Percentiles rank a stretch among this genome's conserved stretches.
phyloP scores from a whole-genome alignment of 2,888 invertebrate genomes.

The Amiota minor region DNA sequence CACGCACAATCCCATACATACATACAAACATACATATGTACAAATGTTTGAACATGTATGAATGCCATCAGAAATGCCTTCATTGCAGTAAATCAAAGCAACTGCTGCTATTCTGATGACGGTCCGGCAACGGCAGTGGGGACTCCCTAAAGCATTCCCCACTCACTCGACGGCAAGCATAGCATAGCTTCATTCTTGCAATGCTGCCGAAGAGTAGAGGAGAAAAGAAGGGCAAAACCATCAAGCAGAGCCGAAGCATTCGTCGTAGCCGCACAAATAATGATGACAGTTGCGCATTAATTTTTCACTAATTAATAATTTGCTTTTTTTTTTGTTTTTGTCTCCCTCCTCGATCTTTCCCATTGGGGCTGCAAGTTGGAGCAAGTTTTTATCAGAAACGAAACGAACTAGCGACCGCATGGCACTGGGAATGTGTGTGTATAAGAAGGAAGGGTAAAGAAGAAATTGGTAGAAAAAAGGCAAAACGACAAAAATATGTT shows the following conservation, averaged over 20 bases:
- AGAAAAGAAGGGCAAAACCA: neutral
- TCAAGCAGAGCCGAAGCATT: neutral
- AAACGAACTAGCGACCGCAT: too few species aligned
- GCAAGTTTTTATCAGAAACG: too few species aligned
- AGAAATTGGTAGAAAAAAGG: too few species aligned
- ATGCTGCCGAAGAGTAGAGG: neutral
- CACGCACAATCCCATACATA: neutral
- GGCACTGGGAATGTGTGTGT: too few species aligned
- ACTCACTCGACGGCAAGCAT: too few species aligned
- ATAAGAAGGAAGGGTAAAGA: too few species aligned
- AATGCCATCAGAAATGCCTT: conserved; percentile 9
- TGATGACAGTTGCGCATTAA: conserved; percentile 63
- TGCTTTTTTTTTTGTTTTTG: conserved; percentile 35
- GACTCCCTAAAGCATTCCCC: too few species aligned
- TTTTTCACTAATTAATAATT: conserved; percentile 68
- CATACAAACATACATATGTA: neutral
- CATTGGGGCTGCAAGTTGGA: too few species aligned
- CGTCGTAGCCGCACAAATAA: conserved; percentile 49
- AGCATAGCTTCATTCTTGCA: too few species aligned
- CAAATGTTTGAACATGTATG: neutral
- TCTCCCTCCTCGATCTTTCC: conserved; percentile 32
- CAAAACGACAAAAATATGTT: neutral
- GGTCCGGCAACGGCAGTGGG: too few species aligned
- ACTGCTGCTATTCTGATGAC: neutral
- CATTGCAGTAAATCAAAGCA: conserved; percentile 15